phyloP scores from a whole-genome alignment of 2,888 invertebrate genomes.

The Netelia virgata region DNA sequence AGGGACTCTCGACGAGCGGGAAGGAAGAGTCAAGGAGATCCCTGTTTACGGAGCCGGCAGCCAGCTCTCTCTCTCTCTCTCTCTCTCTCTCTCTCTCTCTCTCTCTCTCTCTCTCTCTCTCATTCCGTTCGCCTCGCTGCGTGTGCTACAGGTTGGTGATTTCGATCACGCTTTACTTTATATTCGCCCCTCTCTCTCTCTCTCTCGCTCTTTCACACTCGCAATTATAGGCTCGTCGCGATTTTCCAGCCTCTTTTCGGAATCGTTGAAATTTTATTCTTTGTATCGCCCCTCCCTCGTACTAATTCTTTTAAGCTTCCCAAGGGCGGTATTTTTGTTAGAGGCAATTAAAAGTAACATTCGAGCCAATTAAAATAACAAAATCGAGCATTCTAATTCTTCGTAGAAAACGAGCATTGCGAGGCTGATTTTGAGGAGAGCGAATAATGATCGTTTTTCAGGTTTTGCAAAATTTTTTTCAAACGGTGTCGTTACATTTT shows the following conservation, averaged over 20 bases:
- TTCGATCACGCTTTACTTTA: slow-evolving; percentile 70
- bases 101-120: no score
- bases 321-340: not conserved
- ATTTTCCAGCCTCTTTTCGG: not conserved
- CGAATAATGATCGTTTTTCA: no score
- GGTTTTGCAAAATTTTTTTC: no score
- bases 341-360: not conserved
- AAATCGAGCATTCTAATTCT: no score
- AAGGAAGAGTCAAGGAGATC: not conserved
- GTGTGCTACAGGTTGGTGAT: slow-evolving; percentile 81
- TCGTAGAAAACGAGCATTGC: no score
- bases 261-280: not conserved
- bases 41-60: slow-evolving; percentile 10
- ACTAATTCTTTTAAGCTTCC: slow-evolving; percentile 4
- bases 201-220: not conserved
- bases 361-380: not conserved
- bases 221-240: slow-evolving; percentile 9
- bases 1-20: not conserved
- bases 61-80: slow-evolving; percentile 16
- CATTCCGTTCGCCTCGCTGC: slow-evolving; percentile 47
- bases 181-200: slow-evolving; percentile 35
- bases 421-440: no score
- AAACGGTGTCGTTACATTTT: no score
- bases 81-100: slow-evolving; percentile 16
- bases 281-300: not conserved